A percentile compares a stretch with the other conserved stretches of the same genome.
Conservation (phyloP, 2,888 invertebrate species). For the Eubasilissa splendida region DNA sequence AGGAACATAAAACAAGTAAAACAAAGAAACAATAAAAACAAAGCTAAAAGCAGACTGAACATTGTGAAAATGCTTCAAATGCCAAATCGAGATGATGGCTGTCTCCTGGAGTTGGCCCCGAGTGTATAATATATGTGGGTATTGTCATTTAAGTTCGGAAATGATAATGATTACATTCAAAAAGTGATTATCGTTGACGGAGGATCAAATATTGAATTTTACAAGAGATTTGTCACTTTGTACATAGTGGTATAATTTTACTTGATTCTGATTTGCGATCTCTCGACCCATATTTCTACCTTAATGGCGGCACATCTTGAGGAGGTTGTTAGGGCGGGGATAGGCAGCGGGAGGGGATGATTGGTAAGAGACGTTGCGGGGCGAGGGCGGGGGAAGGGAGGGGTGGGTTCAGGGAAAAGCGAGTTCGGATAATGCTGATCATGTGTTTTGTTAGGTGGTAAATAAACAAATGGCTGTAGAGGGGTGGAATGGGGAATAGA, state of each 20-base stretch:
- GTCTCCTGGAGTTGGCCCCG: no score
- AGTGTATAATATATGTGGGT: no score
- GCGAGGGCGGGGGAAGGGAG: slow-evolving; percentile 12
- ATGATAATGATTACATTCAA: no score
- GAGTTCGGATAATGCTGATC: slow-evolving; percentile 52
- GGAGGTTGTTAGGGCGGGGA: slow-evolving; percentile 21
- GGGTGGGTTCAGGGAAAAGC: slow-evolving; percentile 41
- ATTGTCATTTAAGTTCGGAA: no score
- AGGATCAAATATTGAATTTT: no score
- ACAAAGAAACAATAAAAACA: no score
- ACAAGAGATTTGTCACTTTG: background rate
- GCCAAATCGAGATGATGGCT: no score
- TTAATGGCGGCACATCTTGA: slow-evolving; percentile 51
- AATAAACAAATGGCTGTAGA: slow-evolving; percentile 45
- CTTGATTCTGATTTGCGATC: slow-evolving; percentile 5
- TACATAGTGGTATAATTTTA: background rate
- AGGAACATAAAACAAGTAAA: no score
- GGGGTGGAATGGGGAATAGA: slow-evolving; percentile 4
- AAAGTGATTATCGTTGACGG: no score
- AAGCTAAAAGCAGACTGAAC: no score
- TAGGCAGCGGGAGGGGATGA: slow-evolving; percentile 42
- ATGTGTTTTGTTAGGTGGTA: slow-evolving; percentile 47
- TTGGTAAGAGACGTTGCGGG: slow-evolving; percentile 25
- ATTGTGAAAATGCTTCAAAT: no score
- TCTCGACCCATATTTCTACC: slow-evolving; percentile 6